Evolutionary conservation across 2,888 invertebrate genomes (phyloP).

Genomic region (Brenthis ino): DNA sequence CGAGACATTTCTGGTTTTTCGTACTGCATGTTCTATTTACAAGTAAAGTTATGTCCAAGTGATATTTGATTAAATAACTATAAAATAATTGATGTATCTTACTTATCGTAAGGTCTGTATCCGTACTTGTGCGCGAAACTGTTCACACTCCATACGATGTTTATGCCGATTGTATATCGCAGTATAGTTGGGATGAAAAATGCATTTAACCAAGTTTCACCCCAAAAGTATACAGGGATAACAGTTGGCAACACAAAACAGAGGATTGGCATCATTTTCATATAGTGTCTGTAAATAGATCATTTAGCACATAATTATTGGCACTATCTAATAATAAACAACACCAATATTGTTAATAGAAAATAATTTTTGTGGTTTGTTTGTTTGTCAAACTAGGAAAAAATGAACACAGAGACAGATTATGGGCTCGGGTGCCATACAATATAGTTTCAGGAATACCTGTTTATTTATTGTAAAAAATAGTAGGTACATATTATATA

Average conservation of each 20-base stretch:
- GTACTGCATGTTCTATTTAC: too few relatives aligned
- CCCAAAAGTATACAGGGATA: conserved; percentile 90
- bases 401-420: too few relatives aligned
- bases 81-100: conserved; percentile 45
- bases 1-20: too few relatives aligned
- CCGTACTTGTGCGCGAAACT: conserved; percentile 96
- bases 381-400: too few relatives aligned
- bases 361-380: too few relatives aligned
- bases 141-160: conserved; percentile 96
- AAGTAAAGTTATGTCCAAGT: too few relatives aligned
- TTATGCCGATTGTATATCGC: conserved; percentile 89
- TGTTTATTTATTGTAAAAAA: too few relatives aligned
- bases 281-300: conserved; percentile 82
- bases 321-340: too few relatives aligned
- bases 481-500: too few relatives aligned
- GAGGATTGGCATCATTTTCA: conserved; percentile 87
- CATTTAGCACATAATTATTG: not conserved
- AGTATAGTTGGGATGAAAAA: conserved; percentile 89
- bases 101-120: conserved; percentile 93
- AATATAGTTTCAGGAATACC: too few relatives aligned
- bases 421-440: too few relatives aligned
- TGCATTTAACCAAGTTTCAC: conserved; percentile 86
- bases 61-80: not conserved
- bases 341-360: too few relatives aligned
- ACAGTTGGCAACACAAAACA: conserved; percentile 92